Evolutionary conservation across 2,113 vertebrate species (phyloP), one percentile per base, ranked within the genome.

Genomic region (Hemichromis elongatus): DNA sequence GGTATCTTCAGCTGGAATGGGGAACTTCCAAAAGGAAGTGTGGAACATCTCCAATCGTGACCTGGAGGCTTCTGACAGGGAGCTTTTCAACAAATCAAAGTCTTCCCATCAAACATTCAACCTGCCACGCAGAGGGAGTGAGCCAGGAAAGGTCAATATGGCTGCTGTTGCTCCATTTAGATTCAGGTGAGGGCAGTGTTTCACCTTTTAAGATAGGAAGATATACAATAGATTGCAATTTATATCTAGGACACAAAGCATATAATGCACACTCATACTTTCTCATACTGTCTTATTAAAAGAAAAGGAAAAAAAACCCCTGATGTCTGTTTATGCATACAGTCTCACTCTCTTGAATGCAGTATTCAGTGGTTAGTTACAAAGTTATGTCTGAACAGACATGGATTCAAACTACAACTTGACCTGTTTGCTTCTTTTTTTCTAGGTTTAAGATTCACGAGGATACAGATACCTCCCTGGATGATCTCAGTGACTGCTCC

Each of bases 401-500:
- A 19, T 73, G 24, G 42, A 73, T 73, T 19, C 50, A 73, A 75
- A 75, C 16, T 16, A 28, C 42, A 2, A 5, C 9, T 45, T 70
- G 21, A 45, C 14, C 9, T 0, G 1, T 70, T 70, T 45, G 8
- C 7, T 63, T 24, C 1, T 9, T 59, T 3, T n/a, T 10, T 9
- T 55, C 35, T 37, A 96, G 96, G 77, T 90, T 95, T 79, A 95
- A 95, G 86, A 86, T 93, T 53, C 92, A 86, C 3, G 95, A 95
- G 18, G 94, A 94, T 28, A 33, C 85, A 40, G 91, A 94, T 5
- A 56, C 89, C 30, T 86, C 91, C n/a, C 87, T 94, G 33, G 95
- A 96, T 79, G 94, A 97, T 57, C 87, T 96, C n/a, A 96, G 95
- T 75, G 96, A 96, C 85, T 94, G 94, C 82, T 96, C 96, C 26